A percentile compares a stretch with the other conserved stretches of the same genome.
Evolutionary conservation across 2,797 vertebrate species (phyloP).

Genomic region (Zalophus californianus): DNA sequence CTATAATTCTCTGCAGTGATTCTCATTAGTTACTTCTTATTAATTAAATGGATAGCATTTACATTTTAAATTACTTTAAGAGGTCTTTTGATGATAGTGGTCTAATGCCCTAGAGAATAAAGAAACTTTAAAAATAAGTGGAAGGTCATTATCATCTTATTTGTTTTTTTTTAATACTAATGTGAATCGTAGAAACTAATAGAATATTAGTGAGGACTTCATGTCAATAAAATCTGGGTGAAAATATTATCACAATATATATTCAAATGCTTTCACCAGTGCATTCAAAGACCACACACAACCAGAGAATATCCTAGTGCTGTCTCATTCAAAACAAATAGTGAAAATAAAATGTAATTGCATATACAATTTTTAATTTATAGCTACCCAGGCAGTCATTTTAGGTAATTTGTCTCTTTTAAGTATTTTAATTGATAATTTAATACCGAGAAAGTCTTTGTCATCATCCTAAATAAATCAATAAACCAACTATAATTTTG

Average conservation of each 20-base stretch:
- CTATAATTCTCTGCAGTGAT: conserved; percentile 40
- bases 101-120: conserved; percentile 56
- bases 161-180: conserved; percentile 46
- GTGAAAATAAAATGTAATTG: not conserved
- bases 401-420: not conserved
- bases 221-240: not conserved
- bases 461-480: not conserved
- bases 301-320: not conserved
- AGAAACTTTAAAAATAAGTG: conserved; percentile 20
- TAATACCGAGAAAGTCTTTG: not conserved
- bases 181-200: conserved; percentile 6
- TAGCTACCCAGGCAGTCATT: not conserved
- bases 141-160: conserved; percentile 43
- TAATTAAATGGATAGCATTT: conserved; percentile 75
- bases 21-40: conserved; percentile 43
- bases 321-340: not conserved
- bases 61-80: conserved; percentile 65
- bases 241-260: not conserved
- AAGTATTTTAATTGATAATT: not conserved
- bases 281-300: not conserved
- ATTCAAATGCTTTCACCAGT: not conserved
- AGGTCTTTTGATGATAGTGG: conserved; percentile 41
- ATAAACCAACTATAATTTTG: not conserved
- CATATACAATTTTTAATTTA: not conserved
- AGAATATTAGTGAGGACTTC: conserved; percentile 51